Evolutionary conservation across 2,797 vertebrate species (phyloP).

Genomic region (Sternotherus odoratus): DNA sequence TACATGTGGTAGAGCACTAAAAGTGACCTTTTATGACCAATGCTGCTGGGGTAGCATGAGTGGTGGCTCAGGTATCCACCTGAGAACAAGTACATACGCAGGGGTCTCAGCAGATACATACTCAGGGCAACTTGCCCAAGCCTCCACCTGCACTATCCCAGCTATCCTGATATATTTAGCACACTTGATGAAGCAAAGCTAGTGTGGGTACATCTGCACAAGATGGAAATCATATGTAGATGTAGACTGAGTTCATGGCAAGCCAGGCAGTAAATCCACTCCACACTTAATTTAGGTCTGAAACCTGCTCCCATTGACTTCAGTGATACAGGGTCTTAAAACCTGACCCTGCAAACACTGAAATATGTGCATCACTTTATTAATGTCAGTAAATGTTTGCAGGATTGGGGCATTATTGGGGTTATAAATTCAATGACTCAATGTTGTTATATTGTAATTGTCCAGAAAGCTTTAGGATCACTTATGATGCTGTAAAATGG

Average conservation of each 20-base stretch:
- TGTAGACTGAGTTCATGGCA: not conserved
- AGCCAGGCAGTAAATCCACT: not conserved
- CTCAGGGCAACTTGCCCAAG: not conserved
- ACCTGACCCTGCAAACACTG: not conserved
- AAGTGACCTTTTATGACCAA: too few relatives aligned
- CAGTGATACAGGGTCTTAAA: not conserved
- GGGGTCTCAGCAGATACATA: not conserved
- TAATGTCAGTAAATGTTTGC: not conserved
- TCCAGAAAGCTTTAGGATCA: not conserved
- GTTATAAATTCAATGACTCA: not conserved
- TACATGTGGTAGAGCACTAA: not conserved
- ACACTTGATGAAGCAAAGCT: not conserved
- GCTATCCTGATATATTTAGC: not conserved
- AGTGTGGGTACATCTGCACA: not conserved
- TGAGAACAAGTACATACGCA: not conserved
- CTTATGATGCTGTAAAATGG: not conserved
- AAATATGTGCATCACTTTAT: not conserved
- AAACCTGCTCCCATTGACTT: not conserved
- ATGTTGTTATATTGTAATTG: not conserved
- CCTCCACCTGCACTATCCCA: not conserved
- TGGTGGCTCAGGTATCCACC: not conserved
- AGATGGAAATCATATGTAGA: not conserved
- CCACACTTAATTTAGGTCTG: not conserved
- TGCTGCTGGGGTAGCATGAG: not conserved
- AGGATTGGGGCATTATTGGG: not conserved